These are phyloP conservation scores for Meteorus colon DNA, from an alignment of 2,888 invertebrate genomes.

Conservation along the genomic window DNA sequence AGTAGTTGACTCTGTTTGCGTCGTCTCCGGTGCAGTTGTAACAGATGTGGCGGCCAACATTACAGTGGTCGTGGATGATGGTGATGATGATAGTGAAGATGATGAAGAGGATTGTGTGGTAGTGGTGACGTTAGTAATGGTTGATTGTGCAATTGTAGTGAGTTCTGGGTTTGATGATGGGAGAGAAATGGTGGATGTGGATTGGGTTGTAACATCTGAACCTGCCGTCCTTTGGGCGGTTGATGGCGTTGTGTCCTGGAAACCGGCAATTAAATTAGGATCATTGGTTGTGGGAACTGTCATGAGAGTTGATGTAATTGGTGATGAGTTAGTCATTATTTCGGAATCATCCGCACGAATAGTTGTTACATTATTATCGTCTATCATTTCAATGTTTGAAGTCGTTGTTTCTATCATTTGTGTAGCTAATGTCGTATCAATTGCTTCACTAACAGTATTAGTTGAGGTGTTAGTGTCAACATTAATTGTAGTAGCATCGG, in stretches of 20 bases:
- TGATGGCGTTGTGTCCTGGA: slow-evolving; percentile 70
- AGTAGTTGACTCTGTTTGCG: slow-evolving; percentile 46
- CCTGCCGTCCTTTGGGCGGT: slow-evolving; percentile 72
- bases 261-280: slow-evolving; percentile 70
- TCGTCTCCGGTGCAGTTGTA: slow-evolving; percentile 51
- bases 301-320: slow-evolving; percentile 52
- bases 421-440: slow-evolving; percentile 35
- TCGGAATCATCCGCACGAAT: slow-evolving; percentile 47
- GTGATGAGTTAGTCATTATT: slow-evolving; percentile 50
- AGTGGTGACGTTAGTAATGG: slow-evolving; percentile 42
- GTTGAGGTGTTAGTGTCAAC: slow-evolving; percentile 52
- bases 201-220: slow-evolving; percentile 57
- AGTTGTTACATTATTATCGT: slow-evolving; percentile 30
- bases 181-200: slow-evolving; percentile 32
- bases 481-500: slow-evolving; percentile 37
- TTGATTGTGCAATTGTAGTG: slow-evolving; percentile 34
- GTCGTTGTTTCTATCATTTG: slow-evolving; percentile 15
- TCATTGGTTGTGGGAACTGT: slow-evolving; percentile 58
- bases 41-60: not conserved
- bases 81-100: slow-evolving; percentile 3
- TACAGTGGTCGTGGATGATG: slow-evolving; percentile 11
- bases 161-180: slow-evolving; percentile 39
- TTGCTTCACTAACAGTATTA: slow-evolving; percentile 54
- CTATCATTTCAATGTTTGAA: not conserved
- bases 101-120: slow-evolving; percentile 40